Conservation (phyloP, 2,797 vertebrate genomes). For the Tenualosa thibaudeaui region DNA sequence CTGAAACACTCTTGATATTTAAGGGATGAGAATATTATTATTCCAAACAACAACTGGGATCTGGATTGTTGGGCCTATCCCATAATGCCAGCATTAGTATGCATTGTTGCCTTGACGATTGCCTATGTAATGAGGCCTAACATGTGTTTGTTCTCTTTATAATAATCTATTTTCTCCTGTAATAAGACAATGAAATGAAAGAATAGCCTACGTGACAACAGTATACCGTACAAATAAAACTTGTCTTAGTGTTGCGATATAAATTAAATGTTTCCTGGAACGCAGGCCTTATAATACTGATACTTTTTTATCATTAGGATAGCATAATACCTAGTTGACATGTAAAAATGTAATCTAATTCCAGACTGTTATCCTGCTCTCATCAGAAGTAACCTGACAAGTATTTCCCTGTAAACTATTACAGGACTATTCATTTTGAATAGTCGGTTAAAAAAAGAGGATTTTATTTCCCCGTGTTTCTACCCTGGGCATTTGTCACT, state of each 20-base stretch:
- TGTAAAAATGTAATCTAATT: neutral
- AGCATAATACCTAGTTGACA: no score
- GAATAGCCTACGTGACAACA: neutral
- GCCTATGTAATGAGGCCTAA: neutral
- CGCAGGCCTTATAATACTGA: neutral
- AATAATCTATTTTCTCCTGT: neutral
- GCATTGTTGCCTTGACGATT: neutral
- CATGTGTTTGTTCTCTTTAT: neutral
- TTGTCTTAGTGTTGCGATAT: neutral
- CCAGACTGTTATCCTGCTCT: neutral
- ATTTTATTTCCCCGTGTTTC: neutral
- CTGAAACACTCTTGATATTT: constrained; percentile 7
- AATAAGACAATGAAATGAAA: neutral
- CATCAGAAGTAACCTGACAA: neutral
- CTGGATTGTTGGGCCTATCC: neutral
- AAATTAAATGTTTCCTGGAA: neutral
- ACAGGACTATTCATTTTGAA: neutral
- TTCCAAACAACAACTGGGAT: neutral
- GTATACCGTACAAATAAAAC: neutral
- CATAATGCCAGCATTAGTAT: neutral
- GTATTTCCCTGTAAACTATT: neutral
- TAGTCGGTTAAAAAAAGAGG: neutral
- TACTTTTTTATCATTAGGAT: neutral
- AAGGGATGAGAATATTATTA: neutral
- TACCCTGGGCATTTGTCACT: neutral